These are phyloP conservation scores for Sakesphorus luctuosus DNA, from an alignment of 2,113 vertebrate species.

Conservation along the genomic window DNA sequence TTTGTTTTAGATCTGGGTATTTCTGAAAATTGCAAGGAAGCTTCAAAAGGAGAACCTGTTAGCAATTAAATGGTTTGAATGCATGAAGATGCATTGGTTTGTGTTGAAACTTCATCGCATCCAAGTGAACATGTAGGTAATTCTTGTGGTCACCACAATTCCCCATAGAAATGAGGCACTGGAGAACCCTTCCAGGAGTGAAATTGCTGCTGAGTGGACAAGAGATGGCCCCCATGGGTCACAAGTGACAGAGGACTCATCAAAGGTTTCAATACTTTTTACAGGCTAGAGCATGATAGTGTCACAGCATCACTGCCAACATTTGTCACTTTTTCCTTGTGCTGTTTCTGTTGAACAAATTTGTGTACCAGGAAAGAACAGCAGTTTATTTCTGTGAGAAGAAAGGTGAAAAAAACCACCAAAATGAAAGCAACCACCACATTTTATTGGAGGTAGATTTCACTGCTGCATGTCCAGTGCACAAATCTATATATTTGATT, in stretches of 20 bases:
- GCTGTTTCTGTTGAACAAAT: neutral
- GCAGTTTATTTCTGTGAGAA: neutral
- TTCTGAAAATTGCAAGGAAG: neutral
- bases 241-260: fast-evolving
- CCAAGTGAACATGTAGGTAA: neutral
- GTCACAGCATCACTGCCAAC: neutral
- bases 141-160: fast-evolving
- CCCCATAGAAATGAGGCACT: neutral
- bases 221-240: neutral
- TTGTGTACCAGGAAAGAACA: neutral
- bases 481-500: neutral
- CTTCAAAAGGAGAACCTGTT: neutral
- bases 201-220: neutral
- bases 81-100: neutral
- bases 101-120: neutral
- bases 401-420: neutral
- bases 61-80: neutral
- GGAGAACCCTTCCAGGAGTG: neutral
- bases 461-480: neutral
- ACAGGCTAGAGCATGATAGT: neutral
- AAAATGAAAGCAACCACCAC: neutral
- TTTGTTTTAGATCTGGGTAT: neutral
- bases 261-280: neutral
- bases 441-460: neutral
- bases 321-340: neutral